Conservation (phyloP, 2,888 invertebrate genomes). For the Scaptomyza reducta region DNA sequence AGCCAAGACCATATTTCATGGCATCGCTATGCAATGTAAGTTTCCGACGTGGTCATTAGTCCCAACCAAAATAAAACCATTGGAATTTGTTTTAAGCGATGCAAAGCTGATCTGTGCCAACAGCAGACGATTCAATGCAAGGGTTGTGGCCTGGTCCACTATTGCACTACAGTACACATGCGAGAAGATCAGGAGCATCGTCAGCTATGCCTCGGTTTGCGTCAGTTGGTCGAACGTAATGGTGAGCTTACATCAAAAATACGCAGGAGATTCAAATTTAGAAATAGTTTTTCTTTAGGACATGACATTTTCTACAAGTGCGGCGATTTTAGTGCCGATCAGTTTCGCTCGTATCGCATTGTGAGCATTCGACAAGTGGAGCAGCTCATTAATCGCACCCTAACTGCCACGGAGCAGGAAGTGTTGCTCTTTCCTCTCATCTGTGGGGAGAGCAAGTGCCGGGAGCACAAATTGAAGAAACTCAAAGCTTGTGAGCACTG, state of each 20-base stretch:
- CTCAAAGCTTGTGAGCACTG: slow-evolving; percentile 86
- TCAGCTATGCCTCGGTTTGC: slow-evolving; percentile 87
- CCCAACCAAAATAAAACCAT: not conserved
- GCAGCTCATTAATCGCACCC: slow-evolving; percentile 85
- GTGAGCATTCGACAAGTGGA: slow-evolving; percentile 87
- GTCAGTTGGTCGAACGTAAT: slow-evolving; percentile 86
- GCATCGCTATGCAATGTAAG: slow-evolving; percentile 86
- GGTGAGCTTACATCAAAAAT: slow-evolving; percentile 80
- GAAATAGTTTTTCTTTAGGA: slow-evolving; percentile 80
- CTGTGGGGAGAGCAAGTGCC: slow-evolving; percentile 86
- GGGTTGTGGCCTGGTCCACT: slow-evolving; percentile 87
- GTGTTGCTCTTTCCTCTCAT: slow-evolving; percentile 88
- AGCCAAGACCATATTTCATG: slow-evolving; percentile 87
- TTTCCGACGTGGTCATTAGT: not conserved
- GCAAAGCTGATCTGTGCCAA: slow-evolving; percentile 78
- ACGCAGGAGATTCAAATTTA: not conserved
- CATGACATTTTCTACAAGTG: slow-evolving; percentile 85
- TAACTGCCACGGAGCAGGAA: slow-evolving; percentile 89
- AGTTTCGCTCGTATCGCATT: slow-evolving; percentile 87
- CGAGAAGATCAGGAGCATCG: slow-evolving; percentile 87
- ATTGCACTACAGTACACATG: slow-evolving; percentile 87
- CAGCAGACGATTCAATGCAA: slow-evolving; percentile 79
- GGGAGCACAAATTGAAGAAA: slow-evolving; percentile 85
- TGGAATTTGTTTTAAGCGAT: slow-evolving; percentile 61
- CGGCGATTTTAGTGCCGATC: slow-evolving; percentile 85